Conservation (phyloP, 2,888 invertebrate species). For the Lamellibrachia satsuma region DNA sequence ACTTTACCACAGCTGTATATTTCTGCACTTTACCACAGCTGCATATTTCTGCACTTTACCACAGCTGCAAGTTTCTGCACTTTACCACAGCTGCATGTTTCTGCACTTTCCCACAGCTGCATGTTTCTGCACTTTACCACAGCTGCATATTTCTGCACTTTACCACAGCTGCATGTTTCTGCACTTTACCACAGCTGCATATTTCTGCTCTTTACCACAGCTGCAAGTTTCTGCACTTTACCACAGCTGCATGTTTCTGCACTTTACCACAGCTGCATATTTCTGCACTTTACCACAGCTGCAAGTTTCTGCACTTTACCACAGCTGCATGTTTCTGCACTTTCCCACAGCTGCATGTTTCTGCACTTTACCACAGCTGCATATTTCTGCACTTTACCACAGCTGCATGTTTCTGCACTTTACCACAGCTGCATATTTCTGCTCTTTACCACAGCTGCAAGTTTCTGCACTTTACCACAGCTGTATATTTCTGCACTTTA, state of each 20-base stretch:
- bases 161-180: background rate
- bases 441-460: no score
- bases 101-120: background rate
- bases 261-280: no score
- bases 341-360: background rate
- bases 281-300: no score
- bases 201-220: no score
- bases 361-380: background rate
- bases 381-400: background rate
- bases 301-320: no score
- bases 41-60: no score
- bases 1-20: background rate
- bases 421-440: background rate
- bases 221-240: no score
- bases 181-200: background rate
- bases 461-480: slow-evolving; percentile 13
- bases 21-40: no score
- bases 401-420: background rate
- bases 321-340: no score
- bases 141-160: slow-evolving; percentile 19
- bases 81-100: no score
- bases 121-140: background rate
- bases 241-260: no score
- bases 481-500: background rate
- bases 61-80: no score